Evolutionary conservation across 2,113 vertebrate species (phyloP), one percentile per base, ranked within the genome.

Genomic region (Chaetodon trifascialis): DNA sequence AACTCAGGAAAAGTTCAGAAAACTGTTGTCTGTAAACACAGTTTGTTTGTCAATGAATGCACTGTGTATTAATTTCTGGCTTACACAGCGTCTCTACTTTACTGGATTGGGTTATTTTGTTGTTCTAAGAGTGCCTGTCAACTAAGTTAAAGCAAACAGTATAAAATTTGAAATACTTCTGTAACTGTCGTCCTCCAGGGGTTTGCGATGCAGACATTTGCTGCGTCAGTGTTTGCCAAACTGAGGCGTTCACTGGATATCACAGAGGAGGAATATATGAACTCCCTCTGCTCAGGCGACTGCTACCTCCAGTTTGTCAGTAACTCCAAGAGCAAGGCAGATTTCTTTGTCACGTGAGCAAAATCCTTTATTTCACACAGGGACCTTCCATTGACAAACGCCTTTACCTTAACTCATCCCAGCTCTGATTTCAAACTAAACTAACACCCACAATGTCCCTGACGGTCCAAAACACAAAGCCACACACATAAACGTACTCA

Each of bases 291-390:
- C 62, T 92, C 94, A 0, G 85, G 90, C 0, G 86, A 81, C 4
- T 88, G 82, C 60, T 97, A 96, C 84, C 91, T 97, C 59, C 96
- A 97, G 83, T 97, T 97, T 74, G 92, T 97, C 89, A 96, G 96
- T 92, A 97, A 97, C 86, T 97, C 96, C 72, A 97, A 96, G 86
- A 97, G 96, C 95, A 95, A 93, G 19, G 96, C 96, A 9, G 92
- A 95, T 85, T 97, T 97, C 93, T 97, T 97, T 76, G 82, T 97
- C 79, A 96, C 96, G 96, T 97, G 88, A 96, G 96, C 74, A 15
- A 17, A 7, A 36, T 10, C 11, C 19, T 80, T 7, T 16, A 0
- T 19, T 9, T 11, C 16, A 54, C 38, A 34, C 52, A 17, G 4
- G 38, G 21, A 23, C 67, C 34, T 15, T 42, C 34, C 12, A n/a